These are phyloP conservation scores for Mormyrus iriodes DNA, from an alignment of 2,113 vertebrate genomes.

Conservation along the genomic window DNA sequence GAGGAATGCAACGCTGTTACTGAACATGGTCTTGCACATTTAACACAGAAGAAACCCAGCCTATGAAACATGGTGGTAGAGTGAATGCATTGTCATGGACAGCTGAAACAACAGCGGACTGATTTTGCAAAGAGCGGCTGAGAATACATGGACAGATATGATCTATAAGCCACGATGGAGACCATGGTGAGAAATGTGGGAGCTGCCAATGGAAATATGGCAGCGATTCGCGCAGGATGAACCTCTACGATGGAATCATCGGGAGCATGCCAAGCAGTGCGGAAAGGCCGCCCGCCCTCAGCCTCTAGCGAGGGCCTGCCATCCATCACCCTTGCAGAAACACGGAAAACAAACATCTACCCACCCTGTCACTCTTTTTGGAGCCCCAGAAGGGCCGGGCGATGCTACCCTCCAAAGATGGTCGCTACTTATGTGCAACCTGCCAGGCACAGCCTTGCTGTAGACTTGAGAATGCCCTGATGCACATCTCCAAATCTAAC, in stretches of 20 bases:
- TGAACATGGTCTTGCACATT: neutral
- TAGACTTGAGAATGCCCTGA: neutral
- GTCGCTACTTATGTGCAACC: neutral
- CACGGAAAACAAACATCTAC: neutral
- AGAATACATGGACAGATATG: slow-evolving; percentile 14
- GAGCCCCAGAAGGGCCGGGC: neutral
- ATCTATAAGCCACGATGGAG: neutral
- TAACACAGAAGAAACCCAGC: neutral
- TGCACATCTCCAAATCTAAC: slow-evolving; percentile 30
- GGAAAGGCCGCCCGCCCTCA: neutral
- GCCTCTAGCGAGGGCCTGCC: neutral
- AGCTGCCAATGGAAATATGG: neutral
- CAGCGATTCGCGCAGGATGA: neutral
- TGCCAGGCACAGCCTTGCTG: neutral
- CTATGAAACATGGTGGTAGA: neutral
- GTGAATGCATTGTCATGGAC: neutral
- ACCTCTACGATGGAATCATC: neutral
- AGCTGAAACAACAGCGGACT: neutral
- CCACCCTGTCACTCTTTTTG: neutral
- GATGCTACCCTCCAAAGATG: neutral
- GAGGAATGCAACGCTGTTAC: neutral
- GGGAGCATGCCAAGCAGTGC: neutral
- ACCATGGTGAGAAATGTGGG: neutral
- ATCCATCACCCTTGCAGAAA: neutral
- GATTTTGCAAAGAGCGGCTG: slow-evolving; percentile 14